phyloP scores from a whole-genome alignment of 2,797 vertebrate genomes.

The Capromys pilorides region DNA sequence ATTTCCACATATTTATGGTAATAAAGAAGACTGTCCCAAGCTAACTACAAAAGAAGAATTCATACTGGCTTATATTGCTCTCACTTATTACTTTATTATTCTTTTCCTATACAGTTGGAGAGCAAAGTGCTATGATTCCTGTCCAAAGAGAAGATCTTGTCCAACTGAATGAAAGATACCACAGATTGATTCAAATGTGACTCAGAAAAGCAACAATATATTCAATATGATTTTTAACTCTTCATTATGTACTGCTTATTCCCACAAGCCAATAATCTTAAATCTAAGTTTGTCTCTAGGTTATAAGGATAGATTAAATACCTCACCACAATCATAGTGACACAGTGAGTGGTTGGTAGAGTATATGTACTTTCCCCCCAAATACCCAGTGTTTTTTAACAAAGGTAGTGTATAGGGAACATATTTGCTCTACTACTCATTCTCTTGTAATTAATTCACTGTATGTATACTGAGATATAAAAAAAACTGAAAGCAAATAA shows the following conservation, averaged over 20 bases:
- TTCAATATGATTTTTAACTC: background rate
- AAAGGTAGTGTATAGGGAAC: background rate
- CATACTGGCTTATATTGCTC: background rate
- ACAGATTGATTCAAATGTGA: background rate
- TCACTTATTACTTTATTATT: conserved; percentile 35
- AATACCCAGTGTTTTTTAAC: background rate
- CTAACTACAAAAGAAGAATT: background rate
- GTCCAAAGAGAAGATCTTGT: background rate
- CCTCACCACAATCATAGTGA: background rate
- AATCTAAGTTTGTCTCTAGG: background rate
- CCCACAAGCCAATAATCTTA: background rate
- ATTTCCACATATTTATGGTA: background rate
- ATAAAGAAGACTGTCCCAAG: background rate
- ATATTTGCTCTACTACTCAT: background rate
- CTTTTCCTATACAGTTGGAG: background rate
- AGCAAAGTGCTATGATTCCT: background rate
- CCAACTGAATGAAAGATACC: background rate
- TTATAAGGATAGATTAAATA: background rate
- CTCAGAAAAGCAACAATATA: background rate
- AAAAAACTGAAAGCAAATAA: background rate
- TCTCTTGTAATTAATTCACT: background rate
- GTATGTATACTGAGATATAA: background rate
- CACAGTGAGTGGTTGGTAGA: background rate
- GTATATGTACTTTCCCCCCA: background rate
- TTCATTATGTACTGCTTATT: background rate